These are phyloP conservation scores for Cetoscarus ocellatus DNA, from an alignment of 2,797 vertebrate genomes.

Conservation along the genomic window DNA sequence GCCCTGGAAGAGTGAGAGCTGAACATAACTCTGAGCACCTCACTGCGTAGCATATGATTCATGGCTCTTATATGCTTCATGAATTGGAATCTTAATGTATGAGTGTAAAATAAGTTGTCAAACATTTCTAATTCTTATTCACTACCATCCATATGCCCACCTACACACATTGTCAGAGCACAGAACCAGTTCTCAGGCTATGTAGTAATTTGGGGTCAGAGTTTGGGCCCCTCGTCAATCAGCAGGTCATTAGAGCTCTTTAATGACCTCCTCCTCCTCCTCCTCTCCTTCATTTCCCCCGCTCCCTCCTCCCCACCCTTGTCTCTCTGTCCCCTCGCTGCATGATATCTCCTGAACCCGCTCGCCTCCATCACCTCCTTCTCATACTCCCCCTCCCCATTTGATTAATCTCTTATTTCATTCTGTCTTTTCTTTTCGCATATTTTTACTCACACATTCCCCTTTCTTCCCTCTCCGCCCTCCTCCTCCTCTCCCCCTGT, in stretches of 20 bases:
- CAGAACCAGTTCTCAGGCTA: constrained; percentile 80
- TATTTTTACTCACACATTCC: constrained; percentile 20
- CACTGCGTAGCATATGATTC: no score
- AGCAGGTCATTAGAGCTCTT: constrained; percentile 84
- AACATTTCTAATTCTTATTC: constrained; percentile 15
- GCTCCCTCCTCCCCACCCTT: constrained; percentile 12
- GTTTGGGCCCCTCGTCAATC: constrained; percentile 85
- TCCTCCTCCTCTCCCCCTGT: constrained; percentile 24
- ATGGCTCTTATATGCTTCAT: background rate
- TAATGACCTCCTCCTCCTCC: constrained; percentile 70
- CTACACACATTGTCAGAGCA: constrained; percentile 33
- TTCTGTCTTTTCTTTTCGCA: constrained; percentile 25
- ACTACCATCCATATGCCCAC: constrained; percentile 30
- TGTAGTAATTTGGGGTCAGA: constrained; percentile 83
- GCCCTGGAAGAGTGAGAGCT: no score
- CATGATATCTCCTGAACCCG: constrained; percentile 29
- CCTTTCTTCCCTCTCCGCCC: constrained; percentile 16
- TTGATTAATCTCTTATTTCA: constrained; percentile 32
- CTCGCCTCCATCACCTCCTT: constrained; percentile 13
- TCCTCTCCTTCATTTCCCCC: constrained; percentile 20
- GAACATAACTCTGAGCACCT: no score
- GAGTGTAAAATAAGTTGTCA: constrained; percentile 1
- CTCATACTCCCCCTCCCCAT: background rate
- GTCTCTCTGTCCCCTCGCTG: constrained; percentile 22
- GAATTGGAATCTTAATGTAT: constrained; percentile 2